Evolutionary conservation across 2,888 invertebrate genomes (phyloP), one percentile per base, ranked within the genome.

Genomic region (Drosophila kokeensis): DNA sequence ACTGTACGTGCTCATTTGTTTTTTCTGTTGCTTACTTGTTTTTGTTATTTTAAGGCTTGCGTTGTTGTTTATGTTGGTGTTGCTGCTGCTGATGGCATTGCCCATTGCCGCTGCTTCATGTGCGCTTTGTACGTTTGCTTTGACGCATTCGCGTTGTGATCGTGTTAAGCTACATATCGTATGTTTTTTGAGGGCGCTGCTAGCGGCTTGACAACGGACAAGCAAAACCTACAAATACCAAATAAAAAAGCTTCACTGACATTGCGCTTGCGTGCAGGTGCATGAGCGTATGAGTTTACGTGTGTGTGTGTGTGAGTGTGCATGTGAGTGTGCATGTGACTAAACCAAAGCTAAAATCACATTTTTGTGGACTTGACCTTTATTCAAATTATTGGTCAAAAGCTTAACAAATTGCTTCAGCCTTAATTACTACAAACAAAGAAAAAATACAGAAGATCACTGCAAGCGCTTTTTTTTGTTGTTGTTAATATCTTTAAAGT

Each of bases 91-190:
- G 34, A 1, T 36, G 38, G 36, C 55, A 38, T 42, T 57, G 40
- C 36, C 57, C 57, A 42, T 52, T 70, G 69, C 18, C 45, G 36
- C 32, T 63, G 76, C 78, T 86, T 86, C 52, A 83, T 78, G 78
- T 77, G 53, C 65, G 81, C 67, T 71, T 73, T 70, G 58, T 52
- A 69, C 60, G 66, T 73, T 81, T 68, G 57, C 64, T 68, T 50
- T 69, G 45, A 64, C 70, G 73, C 87, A 83, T 90, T 85, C 81
- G 75, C 69, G 72, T 60, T 75, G 62, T 50, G 88, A 86, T 88
- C 87, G 84, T 82, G 75, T 78, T 67, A 55, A 75, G 86, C 84
- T 78, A 18, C 86, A 83, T 63, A 74, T 80, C 86, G 81, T 73
- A 21, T 30, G 40, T 62, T 52, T 64, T 71, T 54, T 36, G 69